Evolutionary conservation across 1,140 invertebrate species (phyloP).

Genomic region (Drosophila ogumai): DNA sequence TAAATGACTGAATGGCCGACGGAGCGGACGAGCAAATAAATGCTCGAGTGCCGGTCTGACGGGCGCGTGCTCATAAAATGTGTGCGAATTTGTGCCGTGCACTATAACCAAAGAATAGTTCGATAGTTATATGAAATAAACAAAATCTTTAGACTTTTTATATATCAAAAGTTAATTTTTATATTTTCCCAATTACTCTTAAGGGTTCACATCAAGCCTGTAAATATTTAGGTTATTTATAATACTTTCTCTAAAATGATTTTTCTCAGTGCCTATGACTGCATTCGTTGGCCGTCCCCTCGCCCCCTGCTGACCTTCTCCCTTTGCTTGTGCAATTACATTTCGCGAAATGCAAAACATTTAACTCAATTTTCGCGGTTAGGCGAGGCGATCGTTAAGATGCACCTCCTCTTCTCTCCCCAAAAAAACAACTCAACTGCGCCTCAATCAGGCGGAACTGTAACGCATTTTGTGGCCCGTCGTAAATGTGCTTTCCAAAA

Average conservation of each 20-base stretch:
- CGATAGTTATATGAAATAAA: rapidly evolving
- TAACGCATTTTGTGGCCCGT: constrained; percentile 45
- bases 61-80: constrained; percentile 14
- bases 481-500: constrained; percentile 37
- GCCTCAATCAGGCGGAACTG: constrained; percentile 68
- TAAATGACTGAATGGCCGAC: neutral
- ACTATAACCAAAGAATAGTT: neutral
- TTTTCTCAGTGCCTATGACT: neutral
- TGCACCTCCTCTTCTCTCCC: neutral
- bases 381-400: constrained; percentile 41
- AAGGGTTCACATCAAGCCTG: neutral
- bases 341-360: constrained; percentile 53
- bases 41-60: constrained; percentile 1
- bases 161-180: neutral
- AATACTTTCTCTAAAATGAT: neutral
- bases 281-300: neutral
- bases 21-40: constrained; percentile 4
- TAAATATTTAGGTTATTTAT: neutral
- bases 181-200: neutral
- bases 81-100: constrained; percentile 2
- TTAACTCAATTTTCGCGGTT: constrained; percentile 54
- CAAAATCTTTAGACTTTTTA: neutral
- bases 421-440: constrained; percentile 17
- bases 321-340: constrained; percentile 41
- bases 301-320: constrained; percentile 49